Percentiles rank a stretch among this genome's conserved stretches.
Evolutionary conservation across 2,888 invertebrate species (phyloP).

Genomic region (Caenorhabditis becei): DNA sequence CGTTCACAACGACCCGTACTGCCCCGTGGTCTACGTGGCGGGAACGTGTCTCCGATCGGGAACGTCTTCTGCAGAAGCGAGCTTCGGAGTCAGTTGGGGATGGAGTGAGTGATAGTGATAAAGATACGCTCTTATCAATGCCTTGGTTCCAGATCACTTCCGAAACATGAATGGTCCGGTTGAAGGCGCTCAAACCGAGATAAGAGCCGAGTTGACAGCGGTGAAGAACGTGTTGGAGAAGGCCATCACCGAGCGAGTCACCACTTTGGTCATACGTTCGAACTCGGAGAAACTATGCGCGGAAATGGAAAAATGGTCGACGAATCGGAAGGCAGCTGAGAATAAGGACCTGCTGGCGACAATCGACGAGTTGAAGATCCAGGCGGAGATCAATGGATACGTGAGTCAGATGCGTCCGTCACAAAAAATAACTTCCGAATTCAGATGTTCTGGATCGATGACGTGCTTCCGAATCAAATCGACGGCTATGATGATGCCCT

Average conservation of each 20-base stretch:
- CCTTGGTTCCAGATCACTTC: background rate
- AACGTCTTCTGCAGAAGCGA: background rate
- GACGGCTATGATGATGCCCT: background rate
- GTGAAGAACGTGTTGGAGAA: background rate
- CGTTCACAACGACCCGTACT: background rate
- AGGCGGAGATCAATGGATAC: background rate
- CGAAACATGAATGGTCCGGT: background rate
- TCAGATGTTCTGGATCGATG: conserved; percentile 5
- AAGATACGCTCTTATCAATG: background rate
- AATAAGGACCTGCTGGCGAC: background rate
- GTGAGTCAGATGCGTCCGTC: background rate
- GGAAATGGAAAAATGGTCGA: background rate
- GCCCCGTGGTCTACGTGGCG: conserved; percentile 5
- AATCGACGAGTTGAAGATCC: conserved; percentile 1
- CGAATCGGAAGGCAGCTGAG: no score
- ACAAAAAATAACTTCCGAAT: background rate
- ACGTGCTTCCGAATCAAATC: background rate
- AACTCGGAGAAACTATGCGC: background rate
- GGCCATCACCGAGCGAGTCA: background rate
- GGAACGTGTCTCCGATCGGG: background rate
- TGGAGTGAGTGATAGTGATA: background rate
- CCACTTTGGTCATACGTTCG: background rate
- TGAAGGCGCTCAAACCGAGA: background rate
- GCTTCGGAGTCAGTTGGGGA: background rate
- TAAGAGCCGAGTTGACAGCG: background rate